phyloP scores from a whole-genome alignment of 1,140 invertebrate genomes.

The Cotesia glomerata region DNA sequence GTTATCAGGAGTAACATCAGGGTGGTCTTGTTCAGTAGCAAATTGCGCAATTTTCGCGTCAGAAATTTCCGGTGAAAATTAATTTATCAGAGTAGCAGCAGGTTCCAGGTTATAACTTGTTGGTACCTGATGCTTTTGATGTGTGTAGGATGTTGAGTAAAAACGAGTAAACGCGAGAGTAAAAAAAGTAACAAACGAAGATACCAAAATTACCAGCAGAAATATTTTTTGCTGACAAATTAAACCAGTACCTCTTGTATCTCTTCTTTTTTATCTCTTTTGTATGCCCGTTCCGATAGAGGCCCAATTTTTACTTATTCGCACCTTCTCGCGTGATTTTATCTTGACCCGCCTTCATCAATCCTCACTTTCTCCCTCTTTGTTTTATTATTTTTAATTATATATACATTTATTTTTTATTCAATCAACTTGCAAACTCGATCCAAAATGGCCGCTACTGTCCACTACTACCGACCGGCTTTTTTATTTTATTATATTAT shows the following conservation, averaged over 20 bases:
- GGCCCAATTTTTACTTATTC: not conserved
- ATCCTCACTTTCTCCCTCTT: constrained; percentile 17
- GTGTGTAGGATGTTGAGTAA: not conserved
- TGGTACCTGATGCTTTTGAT: too few relatives aligned
- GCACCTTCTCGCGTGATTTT: constrained; percentile 17
- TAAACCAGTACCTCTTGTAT: not conserved
- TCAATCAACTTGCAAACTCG: too few relatives aligned
- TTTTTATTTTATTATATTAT: too few relatives aligned
- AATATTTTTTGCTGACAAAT: not conserved
- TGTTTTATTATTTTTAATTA: too few relatives aligned
- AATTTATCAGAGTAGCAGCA: constrained; percentile 50
- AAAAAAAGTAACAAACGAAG: too few relatives aligned
- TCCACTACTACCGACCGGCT: too few relatives aligned
- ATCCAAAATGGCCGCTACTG: too few relatives aligned
- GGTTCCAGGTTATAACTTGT: too few relatives aligned
- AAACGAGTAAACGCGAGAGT: too few relatives aligned
- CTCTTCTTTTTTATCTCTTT: too few relatives aligned
- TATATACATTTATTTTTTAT: too few relatives aligned
- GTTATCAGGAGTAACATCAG: not conserved
- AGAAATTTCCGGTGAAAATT: constrained; percentile 56
- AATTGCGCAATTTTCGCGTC: constrained; percentile 54
- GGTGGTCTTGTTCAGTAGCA: constrained; percentile 9
- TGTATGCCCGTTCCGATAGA: not conserved
- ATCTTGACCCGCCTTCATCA: constrained; percentile 36
- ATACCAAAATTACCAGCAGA: not conserved